Evolutionary conservation across 1,140 invertebrate genomes (phyloP).

Genomic region (Eriosoma lanigerum): DNA sequence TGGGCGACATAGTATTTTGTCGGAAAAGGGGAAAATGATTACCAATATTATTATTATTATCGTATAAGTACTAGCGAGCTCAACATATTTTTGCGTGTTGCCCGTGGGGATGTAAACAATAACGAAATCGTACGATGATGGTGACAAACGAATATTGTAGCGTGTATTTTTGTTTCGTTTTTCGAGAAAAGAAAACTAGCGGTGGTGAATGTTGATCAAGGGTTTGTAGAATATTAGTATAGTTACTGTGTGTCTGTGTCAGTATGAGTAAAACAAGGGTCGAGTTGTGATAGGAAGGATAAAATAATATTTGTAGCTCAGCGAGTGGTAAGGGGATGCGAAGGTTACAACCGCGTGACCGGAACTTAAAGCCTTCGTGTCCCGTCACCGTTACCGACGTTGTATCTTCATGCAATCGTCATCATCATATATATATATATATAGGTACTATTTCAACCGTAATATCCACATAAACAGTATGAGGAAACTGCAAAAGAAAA

Average conservation of each 20-base stretch:
- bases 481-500: not conserved
- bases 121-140: not conserved
- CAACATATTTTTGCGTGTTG: conserved; percentile 24
- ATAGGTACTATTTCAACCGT: not conserved
- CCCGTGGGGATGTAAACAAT: conserved; percentile 14
- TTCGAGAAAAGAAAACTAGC: not conserved
- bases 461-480: not conserved
- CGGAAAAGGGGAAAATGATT: conserved; percentile 47
- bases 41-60: conserved; percentile 29
- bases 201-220: too few relatives aligned
- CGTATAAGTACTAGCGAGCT: not conserved
- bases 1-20: not conserved
- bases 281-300: not conserved
- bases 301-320: not conserved
- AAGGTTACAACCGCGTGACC: conserved; percentile 17
- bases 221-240: not conserved
- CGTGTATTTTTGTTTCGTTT: not conserved
- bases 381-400: not conserved
- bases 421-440: not conserved
- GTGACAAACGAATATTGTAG: not conserved
- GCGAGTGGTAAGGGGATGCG: not conserved
- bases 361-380: not conserved
- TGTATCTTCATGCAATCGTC: not conserved
- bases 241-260: not conserved
- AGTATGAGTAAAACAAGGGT: conserved; percentile 2